Percentiles rank a stretch among this genome's conserved stretches.
Conservation (phyloP, 2,888 invertebrate species). For the Protonemura montana region DNA sequence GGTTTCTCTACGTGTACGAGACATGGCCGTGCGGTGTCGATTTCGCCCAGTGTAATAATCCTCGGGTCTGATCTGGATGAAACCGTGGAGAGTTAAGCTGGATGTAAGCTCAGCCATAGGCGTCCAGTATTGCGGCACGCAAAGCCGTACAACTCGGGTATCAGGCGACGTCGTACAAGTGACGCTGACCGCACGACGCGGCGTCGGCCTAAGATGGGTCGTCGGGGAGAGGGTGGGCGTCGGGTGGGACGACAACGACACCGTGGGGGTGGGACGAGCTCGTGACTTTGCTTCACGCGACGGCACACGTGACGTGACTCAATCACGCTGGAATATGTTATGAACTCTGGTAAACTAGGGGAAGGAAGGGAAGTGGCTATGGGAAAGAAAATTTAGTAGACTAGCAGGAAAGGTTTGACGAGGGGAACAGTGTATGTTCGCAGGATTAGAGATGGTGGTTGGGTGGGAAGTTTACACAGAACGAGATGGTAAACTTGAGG, state of each 20-base stretch:
- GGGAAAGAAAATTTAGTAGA: too few relatives aligned
- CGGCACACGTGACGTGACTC: not conserved
- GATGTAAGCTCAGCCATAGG: not conserved
- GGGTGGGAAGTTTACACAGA: too few relatives aligned
- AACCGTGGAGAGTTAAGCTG: not conserved
- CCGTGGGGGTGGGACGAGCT: not conserved
- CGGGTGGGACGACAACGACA: not conserved
- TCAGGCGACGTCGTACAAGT: not conserved
- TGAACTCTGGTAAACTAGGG: too few relatives aligned
- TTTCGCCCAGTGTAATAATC: not conserved
- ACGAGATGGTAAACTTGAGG: too few relatives aligned
- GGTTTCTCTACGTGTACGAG: not conserved
- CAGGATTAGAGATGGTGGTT: too few relatives aligned
- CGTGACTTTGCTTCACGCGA: not conserved
- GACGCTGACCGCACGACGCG: not conserved
- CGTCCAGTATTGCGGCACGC: not conserved
- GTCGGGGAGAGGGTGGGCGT: not conserved
- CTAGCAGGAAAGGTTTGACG: too few relatives aligned
- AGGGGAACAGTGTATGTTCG: too few relatives aligned
- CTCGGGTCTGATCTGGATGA: not conserved
- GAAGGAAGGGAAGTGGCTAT: too few relatives aligned
- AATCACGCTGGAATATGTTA: too few relatives aligned
- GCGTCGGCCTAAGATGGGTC: not conserved
- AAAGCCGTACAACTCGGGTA: not conserved
- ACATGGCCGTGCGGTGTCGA: not conserved